These are phyloP conservation scores for Tachycineta bicolor DNA, from an alignment of 2,113 vertebrate genomes.

Conservation along the genomic window DNA sequence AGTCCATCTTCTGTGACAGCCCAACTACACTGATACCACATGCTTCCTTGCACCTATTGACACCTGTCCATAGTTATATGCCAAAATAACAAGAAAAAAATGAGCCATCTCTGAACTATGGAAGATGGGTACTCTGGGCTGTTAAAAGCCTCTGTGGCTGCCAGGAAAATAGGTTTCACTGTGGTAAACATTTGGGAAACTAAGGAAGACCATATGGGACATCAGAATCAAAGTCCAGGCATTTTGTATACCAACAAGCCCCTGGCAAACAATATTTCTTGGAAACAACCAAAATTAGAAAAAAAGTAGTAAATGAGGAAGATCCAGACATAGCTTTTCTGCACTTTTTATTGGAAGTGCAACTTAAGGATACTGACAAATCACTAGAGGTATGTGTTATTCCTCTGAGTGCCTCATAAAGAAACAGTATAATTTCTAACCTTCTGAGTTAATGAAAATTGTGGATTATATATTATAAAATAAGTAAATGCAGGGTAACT, in stretches of 20 bases:
- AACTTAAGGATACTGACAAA: background rate
- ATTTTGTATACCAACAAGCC: conserved; percentile 39
- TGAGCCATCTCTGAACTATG: background rate
- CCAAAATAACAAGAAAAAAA: conserved; percentile 28
- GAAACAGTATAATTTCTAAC: background rate
- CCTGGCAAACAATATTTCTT: background rate
- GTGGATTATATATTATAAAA: background rate
- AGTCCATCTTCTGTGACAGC: conserved; percentile 67
- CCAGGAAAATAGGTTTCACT: conserved; percentile 2
- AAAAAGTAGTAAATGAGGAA: background rate
- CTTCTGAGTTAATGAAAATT: background rate
- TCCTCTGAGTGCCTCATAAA: background rate
- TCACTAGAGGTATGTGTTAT: background rate
- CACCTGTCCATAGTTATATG: conserved; percentile 50
- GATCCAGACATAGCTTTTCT: background rate
- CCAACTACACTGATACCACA: background rate
- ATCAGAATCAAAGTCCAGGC: background rate
- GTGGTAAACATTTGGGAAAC: background rate
- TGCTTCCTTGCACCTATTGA: conserved; percentile 38
- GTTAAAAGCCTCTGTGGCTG: background rate
- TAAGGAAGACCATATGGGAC: conserved; percentile 3
- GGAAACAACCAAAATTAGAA: background rate
- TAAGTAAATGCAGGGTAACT: background rate
- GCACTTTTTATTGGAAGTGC: background rate
- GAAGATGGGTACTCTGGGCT: background rate